Percentiles rank a stretch among this genome's conserved stretches.
Conservation (phyloP, 2,888 invertebrate genomes). For the Apotomis capreana region DNA sequence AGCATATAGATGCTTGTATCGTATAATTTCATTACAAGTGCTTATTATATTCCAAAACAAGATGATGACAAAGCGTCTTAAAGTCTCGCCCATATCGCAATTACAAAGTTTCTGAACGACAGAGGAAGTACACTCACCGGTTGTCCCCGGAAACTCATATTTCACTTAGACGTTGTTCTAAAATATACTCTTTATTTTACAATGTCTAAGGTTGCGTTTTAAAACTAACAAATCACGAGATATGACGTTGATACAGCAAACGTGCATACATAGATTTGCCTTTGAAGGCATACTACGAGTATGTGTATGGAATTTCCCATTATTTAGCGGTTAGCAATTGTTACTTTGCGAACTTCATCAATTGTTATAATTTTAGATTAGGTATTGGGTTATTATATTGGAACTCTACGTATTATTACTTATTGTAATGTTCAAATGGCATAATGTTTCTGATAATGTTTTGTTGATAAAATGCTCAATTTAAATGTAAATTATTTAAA, state of each 20-base stretch:
- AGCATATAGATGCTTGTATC: too few relatives aligned
- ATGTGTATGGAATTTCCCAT: constrained; percentile 24
- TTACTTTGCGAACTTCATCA: constrained; percentile 29
- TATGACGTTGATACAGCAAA: constrained; percentile 3
- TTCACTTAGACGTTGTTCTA: neutral
- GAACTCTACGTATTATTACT: neutral
- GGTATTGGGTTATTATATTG: neutral
- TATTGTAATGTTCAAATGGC: neutral
- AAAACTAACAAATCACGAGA: neutral
- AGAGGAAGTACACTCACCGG: neutral
- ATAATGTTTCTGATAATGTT: neutral
- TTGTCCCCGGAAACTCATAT: neutral
- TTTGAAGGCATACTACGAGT: constrained; percentile 27
- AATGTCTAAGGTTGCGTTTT: neutral
- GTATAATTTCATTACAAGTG: too few relatives aligned
- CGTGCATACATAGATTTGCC: constrained; percentile 11
- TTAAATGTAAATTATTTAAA: too few relatives aligned
- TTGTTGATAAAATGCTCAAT: too few relatives aligned
- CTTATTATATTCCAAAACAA: neutral
- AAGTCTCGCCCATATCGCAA: constrained; percentile 10
- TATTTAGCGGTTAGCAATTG: constrained; percentile 27
- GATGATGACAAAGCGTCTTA: neutral
- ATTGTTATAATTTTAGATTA: constrained; percentile 24
- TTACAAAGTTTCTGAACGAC: constrained; percentile 20
- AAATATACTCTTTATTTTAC: constrained; percentile 9